phyloP scores from a whole-genome alignment of 2,113 vertebrate genomes.

The Variabilichromis moorii region DNA sequence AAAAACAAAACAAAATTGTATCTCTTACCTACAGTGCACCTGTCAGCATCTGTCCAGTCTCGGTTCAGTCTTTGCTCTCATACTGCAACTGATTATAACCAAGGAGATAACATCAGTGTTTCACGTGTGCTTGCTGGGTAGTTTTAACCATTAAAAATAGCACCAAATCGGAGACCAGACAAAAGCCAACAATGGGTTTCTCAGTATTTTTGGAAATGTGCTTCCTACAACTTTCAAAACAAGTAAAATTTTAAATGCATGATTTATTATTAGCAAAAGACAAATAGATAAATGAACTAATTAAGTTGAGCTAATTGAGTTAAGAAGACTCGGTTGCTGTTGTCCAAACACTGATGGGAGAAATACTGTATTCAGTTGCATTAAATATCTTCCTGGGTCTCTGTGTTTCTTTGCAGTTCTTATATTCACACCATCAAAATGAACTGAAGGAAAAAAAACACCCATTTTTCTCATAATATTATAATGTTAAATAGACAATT shows the following conservation, averaged over 20 bases:
- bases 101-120: not conserved
- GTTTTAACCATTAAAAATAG: not conserved
- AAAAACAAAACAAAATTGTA: not conserved
- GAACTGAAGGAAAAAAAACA: not conserved
- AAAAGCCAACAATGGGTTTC: not conserved
- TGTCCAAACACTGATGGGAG: not conserved
- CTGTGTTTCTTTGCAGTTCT: not conserved
- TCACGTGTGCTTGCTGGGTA: not conserved
- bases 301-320: not conserved
- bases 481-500: not conserved
- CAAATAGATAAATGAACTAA: fast-evolving
- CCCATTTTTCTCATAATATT: not conserved
- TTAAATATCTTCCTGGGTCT: not conserved
- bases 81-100: not conserved
- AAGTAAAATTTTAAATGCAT: not conserved
- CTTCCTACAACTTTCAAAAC: not conserved
- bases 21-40: not conserved
- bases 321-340: not conserved
- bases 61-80: not conserved
- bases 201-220: not conserved
- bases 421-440: not conserved
- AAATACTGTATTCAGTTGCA: not conserved
- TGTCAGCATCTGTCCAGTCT: not conserved
- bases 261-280: not conserved
- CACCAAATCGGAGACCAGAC: not conserved